These are phyloP conservation scores for Phorcus lineatus DNA, from an alignment of 2,888 invertebrate genomes.

Conservation along the genomic window DNA sequence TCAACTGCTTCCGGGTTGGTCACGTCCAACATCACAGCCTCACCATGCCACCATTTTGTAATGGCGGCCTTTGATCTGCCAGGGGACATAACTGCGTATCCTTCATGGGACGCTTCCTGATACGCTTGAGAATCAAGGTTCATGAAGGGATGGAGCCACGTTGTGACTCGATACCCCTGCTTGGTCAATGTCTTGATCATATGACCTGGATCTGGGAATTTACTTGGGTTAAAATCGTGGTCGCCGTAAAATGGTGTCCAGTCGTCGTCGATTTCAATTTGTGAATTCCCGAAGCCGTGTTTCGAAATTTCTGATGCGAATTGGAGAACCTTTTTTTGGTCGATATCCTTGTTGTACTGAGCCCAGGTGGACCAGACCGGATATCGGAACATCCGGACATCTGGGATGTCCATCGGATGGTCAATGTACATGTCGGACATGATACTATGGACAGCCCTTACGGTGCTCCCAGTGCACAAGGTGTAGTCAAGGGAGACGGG, in stretches of 20 bases:
- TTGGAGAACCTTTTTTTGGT: constrained; percentile 76
- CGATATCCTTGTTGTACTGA: constrained; percentile 83
- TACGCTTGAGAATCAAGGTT: constrained; percentile 89
- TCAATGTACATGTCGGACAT: constrained; percentile 79
- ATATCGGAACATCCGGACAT: constrained; percentile 83
- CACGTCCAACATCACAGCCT: constrained; percentile 88
- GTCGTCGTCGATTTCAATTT: constrained; percentile 84
- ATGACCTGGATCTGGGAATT: constrained; percentile 83
- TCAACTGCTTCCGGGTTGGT: constrained; percentile 88
- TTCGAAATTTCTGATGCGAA: constrained; percentile 56
- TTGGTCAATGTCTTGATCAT: constrained; percentile 77
- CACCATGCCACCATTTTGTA: constrained; percentile 87
- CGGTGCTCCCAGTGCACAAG: constrained; percentile 52
- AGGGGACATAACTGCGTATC: constrained; percentile 77
- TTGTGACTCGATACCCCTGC: constrained; percentile 84
- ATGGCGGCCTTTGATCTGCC: constrained; percentile 57
- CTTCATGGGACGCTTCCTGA: constrained; percentile 83
- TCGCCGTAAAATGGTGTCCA: constrained; percentile 94
- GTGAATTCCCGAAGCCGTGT: constrained; percentile 57
- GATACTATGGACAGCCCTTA: constrained; percentile 51
- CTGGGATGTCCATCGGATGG: constrained; percentile 81
- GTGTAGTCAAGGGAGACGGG: constrained; percentile 55
- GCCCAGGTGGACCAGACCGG: constrained; percentile 96
- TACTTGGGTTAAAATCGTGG: constrained; percentile 82
- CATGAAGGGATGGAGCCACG: constrained; percentile 80